phyloP scores from a whole-genome alignment of 2,113 vertebrate species.

The Uropsilus gracilis region DNA sequence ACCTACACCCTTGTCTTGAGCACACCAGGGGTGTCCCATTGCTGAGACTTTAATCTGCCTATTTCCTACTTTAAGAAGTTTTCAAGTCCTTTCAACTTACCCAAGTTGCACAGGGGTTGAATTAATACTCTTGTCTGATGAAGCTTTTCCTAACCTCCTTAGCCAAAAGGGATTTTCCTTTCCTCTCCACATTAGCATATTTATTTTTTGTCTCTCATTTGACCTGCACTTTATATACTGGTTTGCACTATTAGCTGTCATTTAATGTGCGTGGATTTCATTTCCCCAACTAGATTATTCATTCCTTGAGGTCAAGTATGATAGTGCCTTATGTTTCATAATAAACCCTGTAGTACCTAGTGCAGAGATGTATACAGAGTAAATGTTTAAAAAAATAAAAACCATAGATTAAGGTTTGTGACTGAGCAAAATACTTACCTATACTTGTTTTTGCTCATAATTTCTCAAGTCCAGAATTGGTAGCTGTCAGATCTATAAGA shows the following conservation, averaged over 20 bases:
- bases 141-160: not conserved
- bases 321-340: not conserved
- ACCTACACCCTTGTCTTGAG: not conserved
- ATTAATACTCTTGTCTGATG: not conserved
- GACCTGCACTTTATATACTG: not conserved
- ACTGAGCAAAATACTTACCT: not conserved
- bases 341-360: not conserved
- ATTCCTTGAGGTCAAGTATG: not conserved
- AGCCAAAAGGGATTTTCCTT: not conserved
- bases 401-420: not conserved
- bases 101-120: not conserved
- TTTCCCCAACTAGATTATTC: not conserved
- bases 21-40: not conserved
- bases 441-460: not conserved
- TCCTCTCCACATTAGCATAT: not conserved
- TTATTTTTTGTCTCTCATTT: not conserved
- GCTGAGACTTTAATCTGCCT: not conserved
- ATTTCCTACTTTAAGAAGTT: not conserved
- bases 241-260: not conserved
- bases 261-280: not conserved
- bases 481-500: not conserved
- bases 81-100: not conserved
- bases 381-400: slow-evolving; percentile 7
- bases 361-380: not conserved
- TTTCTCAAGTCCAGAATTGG: not conserved